phyloP scores from a whole-genome alignment of 2,888 invertebrate genomes.

The Didymodactylos carnosus region DNA sequence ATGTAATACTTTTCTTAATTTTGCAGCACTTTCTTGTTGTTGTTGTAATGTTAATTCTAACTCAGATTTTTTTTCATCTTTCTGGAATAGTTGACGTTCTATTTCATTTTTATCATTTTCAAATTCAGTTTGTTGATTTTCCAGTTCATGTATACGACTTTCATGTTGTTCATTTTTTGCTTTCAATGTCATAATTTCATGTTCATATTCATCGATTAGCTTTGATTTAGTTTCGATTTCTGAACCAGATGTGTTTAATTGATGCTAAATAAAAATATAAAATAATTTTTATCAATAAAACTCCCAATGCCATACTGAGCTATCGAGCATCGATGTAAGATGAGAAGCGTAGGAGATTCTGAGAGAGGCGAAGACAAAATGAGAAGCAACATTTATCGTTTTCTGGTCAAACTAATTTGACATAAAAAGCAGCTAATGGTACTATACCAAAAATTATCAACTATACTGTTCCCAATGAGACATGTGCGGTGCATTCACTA shows the following conservation, averaged over 20 bases:
- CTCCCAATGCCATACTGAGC: no score
- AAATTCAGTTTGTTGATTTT: not conserved
- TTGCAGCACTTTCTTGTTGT: not conserved
- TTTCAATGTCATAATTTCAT: not conserved
- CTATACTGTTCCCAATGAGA: no score
- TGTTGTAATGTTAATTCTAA: not conserved
- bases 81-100: not conserved
- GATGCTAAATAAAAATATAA: not conserved
- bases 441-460: no score
- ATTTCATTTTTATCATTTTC: not conserved
- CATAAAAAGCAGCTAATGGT: no score
- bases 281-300: no score
- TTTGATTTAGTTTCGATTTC: not conserved
- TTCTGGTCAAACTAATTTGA: no score
- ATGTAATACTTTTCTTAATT: not conserved
- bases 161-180: not conserved
- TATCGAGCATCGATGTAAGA: no score
- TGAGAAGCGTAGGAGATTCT: no score
- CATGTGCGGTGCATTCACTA: no score
- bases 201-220: no score
- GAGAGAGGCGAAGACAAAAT: no score
- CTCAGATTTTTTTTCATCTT: not conserved
- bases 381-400: no score
- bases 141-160: not conserved
- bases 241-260: not conserved